A percentile compares a stretch with the other conserved stretches of the same genome.
Evolutionary conservation across 1,140 invertebrate species (phyloP).

Genomic region (Caenorhabditis inopinata): DNA sequence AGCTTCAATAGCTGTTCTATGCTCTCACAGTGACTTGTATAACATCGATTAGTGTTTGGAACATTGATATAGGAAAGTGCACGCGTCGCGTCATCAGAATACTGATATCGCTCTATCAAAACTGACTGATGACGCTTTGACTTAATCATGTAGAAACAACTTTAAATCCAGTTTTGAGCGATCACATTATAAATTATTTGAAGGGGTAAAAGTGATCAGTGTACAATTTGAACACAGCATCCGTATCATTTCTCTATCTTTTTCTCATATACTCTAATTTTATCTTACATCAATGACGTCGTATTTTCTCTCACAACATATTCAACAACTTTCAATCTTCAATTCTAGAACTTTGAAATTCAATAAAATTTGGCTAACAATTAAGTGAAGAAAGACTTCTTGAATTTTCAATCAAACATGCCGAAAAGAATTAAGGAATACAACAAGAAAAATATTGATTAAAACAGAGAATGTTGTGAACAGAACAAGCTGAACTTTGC

Average conservation of each 20-base stretch:
- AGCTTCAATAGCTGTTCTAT: not conserved
- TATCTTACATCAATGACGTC: no score
- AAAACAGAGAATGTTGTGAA: not conserved
- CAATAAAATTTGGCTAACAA: no score
- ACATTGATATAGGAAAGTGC: slow-evolving; percentile 16
- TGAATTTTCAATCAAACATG: no score
- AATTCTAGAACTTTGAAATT: no score
- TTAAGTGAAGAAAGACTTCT: no score
- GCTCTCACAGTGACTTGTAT: not conserved
- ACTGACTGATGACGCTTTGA: not conserved
- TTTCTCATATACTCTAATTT: not conserved
- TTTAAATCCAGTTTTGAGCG: slow-evolving; percentile 12
- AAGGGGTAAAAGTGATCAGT: not conserved
- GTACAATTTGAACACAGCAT: not conserved
- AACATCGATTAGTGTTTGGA: no score
- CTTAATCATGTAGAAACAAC: not conserved
- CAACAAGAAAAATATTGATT: not conserved
- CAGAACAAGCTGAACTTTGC: not conserved
- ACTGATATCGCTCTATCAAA: not conserved
- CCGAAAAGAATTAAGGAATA: no score
- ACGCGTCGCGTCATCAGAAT: not conserved
- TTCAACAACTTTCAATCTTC: no score
- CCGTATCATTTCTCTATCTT: not conserved
- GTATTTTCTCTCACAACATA: no score
- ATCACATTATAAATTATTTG: not conserved